Evolutionary conservation across 2,888 invertebrate species (phyloP).

Genomic region (Ectemnius continuus): DNA sequence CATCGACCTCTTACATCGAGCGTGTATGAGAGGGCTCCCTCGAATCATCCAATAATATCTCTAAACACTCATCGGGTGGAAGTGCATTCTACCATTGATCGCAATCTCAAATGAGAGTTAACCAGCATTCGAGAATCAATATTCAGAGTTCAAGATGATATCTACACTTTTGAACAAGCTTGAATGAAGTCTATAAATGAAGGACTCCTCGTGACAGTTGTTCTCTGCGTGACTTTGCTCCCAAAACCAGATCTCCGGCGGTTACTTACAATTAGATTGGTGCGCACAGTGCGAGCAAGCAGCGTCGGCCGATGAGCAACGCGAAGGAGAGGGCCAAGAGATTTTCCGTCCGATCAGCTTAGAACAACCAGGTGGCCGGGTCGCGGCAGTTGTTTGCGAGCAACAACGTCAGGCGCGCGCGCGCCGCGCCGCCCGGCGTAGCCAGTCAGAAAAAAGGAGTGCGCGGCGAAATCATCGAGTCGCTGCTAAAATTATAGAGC

Average conservation of each 20-base stretch:
- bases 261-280: background rate
- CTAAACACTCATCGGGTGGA: too few species aligned
- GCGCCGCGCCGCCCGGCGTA: background rate
- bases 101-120: too few species aligned
- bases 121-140: too few species aligned
- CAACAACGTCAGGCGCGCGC: slow-evolving; percentile 46
- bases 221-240: background rate
- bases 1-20: background rate
- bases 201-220: too few species aligned
- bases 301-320: slow-evolving; percentile 14
- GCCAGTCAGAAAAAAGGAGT: slow-evolving; percentile 25
- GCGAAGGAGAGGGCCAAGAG: slow-evolving; percentile 25
- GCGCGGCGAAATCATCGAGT: slow-evolving; percentile 65
- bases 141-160: too few species aligned
- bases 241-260: background rate
- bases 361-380: slow-evolving; percentile 70
- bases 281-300: too few species aligned
- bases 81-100: too few species aligned
- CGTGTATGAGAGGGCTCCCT: too few species aligned
- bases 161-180: too few species aligned
- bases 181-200: too few species aligned
- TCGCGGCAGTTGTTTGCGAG: slow-evolving; percentile 69
- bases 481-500: slow-evolving; percentile 75
- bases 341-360: slow-evolving; percentile 64
- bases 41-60: too few species aligned